These are phyloP conservation scores for Stichodactyla mertensii DNA, from an alignment of 64 coral and sea anemone genomes.

Conservation along the genomic window DNA sequence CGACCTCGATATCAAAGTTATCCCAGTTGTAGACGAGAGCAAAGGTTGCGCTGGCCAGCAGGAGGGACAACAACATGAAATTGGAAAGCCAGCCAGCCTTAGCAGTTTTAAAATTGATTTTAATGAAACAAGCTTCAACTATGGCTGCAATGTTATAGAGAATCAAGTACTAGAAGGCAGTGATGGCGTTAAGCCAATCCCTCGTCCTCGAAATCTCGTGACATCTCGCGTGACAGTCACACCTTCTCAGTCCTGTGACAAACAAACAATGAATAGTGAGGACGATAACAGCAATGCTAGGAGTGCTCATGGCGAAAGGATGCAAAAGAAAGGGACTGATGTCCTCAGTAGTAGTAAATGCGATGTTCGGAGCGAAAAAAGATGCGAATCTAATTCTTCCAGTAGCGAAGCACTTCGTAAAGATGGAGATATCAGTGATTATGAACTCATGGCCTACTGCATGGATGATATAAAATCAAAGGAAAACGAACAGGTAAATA, in stretches of 20 bases:
- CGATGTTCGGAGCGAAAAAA: neutral
- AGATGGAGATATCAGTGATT: neutral
- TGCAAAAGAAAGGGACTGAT: neutral
- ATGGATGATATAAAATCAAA: neutral
- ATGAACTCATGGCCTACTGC: neutral
- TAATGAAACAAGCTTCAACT: slow-evolving; percentile 2
- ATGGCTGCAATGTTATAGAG: neutral
- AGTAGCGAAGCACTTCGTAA: neutral
- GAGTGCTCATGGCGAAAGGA: neutral
- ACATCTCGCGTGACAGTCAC: neutral
- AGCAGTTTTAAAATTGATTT: neutral
- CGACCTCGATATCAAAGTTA: neutral
- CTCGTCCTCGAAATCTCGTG: neutral
- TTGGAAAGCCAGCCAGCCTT: neutral
- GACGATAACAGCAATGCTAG: neutral
- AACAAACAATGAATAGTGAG: neutral
- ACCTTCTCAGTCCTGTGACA: neutral
- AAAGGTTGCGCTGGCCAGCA: neutral
- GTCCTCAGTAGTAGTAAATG: too few species aligned
- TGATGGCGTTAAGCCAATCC: neutral
- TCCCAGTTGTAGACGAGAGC: neutral
- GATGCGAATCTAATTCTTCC: neutral
- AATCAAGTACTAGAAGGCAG: neutral
- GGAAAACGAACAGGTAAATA: neutral
- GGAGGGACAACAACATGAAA: neutral